A percentile compares a stretch with the other conserved stretches of the same genome.
Evolutionary conservation across 2,113 vertebrate species (phyloP).

Genomic region (Neogale vison): DNA sequence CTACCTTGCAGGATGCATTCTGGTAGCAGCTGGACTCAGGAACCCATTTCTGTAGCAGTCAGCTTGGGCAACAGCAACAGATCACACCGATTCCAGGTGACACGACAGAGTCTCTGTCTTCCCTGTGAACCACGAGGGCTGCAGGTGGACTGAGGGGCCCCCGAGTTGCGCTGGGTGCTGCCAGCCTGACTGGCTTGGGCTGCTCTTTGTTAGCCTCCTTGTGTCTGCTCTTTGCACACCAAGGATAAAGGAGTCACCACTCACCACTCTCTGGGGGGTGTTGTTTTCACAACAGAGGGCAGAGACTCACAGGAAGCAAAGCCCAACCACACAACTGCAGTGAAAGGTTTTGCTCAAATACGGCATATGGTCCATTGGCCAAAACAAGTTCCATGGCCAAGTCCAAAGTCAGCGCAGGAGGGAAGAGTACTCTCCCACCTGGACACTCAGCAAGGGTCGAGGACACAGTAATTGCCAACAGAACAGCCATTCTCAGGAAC

Average conservation of each 20-base stretch:
- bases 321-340: neutral
- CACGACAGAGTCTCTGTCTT: neutral
- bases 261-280: neutral
- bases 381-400: neutral
- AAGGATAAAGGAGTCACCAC: neutral
- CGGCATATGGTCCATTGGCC: neutral
- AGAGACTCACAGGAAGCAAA: neutral
- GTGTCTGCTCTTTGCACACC: neutral
- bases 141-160: neutral
- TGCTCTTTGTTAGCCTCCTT: neutral
- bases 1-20: neutral
- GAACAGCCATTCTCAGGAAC: neutral
- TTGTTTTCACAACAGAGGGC: neutral
- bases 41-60: neutral
- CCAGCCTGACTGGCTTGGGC: neutral
- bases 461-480: neutral
- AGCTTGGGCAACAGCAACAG: neutral
- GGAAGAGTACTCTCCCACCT: neutral
- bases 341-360: neutral
- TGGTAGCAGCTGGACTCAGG: neutral
- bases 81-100: neutral
- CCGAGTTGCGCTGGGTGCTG: neutral
- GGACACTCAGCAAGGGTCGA: neutral
- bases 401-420: neutral
- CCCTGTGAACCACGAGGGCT: neutral